Percentiles rank a stretch among this genome's conserved stretches.
Evolutionary conservation across 2,888 invertebrate species (phyloP).

Genomic region (Corbicula japonica): DNA sequence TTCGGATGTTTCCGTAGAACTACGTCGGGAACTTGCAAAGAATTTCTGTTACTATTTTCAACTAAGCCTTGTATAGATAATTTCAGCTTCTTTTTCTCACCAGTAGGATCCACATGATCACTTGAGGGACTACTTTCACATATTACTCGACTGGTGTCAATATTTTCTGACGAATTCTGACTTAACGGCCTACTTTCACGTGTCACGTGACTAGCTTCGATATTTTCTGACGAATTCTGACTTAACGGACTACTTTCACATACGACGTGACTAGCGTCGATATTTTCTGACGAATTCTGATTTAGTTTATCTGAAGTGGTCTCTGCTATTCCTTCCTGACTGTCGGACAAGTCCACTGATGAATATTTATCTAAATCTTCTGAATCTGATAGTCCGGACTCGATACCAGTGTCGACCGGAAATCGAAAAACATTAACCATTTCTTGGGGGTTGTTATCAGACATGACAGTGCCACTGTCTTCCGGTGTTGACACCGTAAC

Average conservation of each 20-base stretch:
- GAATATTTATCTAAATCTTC: slow-evolving; percentile 26
- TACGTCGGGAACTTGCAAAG: slow-evolving; percentile 17
- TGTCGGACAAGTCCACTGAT: background rate
- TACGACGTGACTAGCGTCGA: no score
- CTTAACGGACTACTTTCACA: no score
- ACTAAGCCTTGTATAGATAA: slow-evolving; percentile 4
- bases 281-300: no score
- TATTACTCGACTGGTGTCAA: no score
- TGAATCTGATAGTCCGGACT: slow-evolving; percentile 57
- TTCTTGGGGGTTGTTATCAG: background rate
- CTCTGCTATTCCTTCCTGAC: no score
- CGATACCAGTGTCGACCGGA: slow-evolving; percentile 37
- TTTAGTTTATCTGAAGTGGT: no score
- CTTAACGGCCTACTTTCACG: no score
- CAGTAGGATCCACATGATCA: background rate
- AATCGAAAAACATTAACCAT: slow-evolving; percentile 31
- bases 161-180: no score
- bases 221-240: no score
- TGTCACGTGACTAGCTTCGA: no score
- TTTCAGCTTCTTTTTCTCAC: background rate
- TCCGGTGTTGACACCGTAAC: slow-evolving; percentile 40
- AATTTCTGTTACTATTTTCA: slow-evolving; percentile 13
- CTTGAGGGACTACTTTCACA: no score
- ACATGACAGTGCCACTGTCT: background rate
- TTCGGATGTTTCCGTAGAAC: background rate